Conservation (phyloP, 2,113 vertebrate genomes). For the Hirundichthys speculiger region DNA sequence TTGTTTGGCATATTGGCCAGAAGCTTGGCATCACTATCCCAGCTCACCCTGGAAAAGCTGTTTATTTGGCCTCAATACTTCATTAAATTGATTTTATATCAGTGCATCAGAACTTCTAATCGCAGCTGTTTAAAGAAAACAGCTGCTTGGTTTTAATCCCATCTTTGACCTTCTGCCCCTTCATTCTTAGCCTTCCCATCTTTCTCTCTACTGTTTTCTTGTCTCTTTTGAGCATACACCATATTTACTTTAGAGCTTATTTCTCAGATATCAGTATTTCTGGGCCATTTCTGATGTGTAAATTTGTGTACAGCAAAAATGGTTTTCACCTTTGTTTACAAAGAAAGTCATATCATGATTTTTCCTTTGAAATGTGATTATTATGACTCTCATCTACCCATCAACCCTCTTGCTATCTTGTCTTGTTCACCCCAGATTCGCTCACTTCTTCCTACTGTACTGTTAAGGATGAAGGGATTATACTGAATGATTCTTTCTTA, state of each 20-base stretch:
- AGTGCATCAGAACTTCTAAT: conserved; percentile 18
- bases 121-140: conserved; percentile 46
- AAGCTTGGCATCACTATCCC: conserved; percentile 47
- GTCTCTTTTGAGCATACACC: not conserved
- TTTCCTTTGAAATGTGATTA: too few species aligned
- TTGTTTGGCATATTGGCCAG: conserved; percentile 35
- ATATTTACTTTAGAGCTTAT: not conserved
- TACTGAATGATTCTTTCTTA: conserved; percentile 10
- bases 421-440: too few species aligned
- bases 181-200: too few species aligned
- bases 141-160: conserved; percentile 20
- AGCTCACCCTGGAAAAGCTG: conserved; percentile 38
- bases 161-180: conserved; percentile 3
- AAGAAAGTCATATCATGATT: too few species aligned
- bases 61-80: conserved; percentile 34
- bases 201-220: not conserved
- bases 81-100: conserved; percentile 55
- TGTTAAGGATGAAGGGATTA: conserved; percentile 25
- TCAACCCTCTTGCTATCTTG: too few species aligned
- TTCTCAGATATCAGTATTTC: too few species aligned
- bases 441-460: not conserved
- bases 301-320: too few species aligned
- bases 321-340: too few species aligned
- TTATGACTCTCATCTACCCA: too few species aligned
- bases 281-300: too few species aligned